Conservation (phyloP, 2,888 invertebrate species). For the Ennomos quercinarius region DNA sequence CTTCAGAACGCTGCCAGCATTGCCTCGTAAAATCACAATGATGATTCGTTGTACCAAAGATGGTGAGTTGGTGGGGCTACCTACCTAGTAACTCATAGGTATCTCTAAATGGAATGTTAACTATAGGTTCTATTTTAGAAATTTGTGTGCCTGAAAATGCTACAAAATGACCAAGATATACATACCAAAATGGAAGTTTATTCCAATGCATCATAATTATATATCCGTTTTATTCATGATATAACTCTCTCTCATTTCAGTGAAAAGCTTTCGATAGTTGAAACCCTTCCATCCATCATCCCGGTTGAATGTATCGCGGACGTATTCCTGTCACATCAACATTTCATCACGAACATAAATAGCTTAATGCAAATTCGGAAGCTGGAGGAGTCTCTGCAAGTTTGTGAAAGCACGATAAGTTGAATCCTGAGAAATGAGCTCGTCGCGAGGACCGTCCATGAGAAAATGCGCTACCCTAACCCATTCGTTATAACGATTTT, state of each 20-base stretch:
- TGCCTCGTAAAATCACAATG: too few relatives aligned
- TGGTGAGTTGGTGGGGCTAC: too few relatives aligned
- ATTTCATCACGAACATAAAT: constrained; percentile 38
- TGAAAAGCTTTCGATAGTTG: constrained; percentile 31
- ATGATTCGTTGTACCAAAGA: too few relatives aligned
- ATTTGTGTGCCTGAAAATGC: too few relatives aligned
- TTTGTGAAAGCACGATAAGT: constrained; percentile 63
- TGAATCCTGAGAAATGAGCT: constrained; percentile 65
- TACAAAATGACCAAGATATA: too few relatives aligned
- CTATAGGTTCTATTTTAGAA: too few relatives aligned
- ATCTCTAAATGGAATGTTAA: too few relatives aligned
- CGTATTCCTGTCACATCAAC: constrained; percentile 44
- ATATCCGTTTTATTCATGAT: constrained; percentile 2
- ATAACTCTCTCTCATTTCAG: constrained; percentile 20
- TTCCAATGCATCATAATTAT: neutral
- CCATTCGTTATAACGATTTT: constrained; percentile 59
- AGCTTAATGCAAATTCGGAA: constrained; percentile 57
- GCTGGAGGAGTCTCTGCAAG: constrained; percentile 44
- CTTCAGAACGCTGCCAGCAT: too few relatives aligned
- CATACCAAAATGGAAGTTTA: neutral
- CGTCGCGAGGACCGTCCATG: constrained; percentile 37
- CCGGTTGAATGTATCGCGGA: constrained; percentile 40
- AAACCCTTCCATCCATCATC: constrained; percentile 45
- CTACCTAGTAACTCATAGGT: too few relatives aligned
- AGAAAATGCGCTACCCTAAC: constrained; percentile 43